Evolutionary conservation across 2,888 invertebrate genomes (phyloP), one percentile per base, ranked within the genome.

Genomic region (Mesorhabditis spiculigera): DNA sequence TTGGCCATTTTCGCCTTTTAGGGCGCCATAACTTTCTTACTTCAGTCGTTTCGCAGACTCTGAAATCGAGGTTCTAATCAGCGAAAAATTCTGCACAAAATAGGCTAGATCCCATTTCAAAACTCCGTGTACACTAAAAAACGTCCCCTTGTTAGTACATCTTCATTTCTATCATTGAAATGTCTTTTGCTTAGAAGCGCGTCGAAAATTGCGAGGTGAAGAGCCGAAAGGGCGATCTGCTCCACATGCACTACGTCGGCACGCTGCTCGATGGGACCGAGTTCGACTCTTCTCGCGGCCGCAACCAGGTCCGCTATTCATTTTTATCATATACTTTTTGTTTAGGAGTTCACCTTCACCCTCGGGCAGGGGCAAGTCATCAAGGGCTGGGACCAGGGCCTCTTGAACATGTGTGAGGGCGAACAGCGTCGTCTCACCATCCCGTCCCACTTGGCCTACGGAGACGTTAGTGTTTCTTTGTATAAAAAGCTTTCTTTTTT

Each of bases 361-460:
- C 88, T 94, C 69, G 93, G 93, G 62, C 89, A 90, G 4, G 92
- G 92, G 73, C 73, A 73, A 68, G 75, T 73, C 4, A 93, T 94
- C 78, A 92, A 92, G 87, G 93, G 93, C 62, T 93, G 93, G 93
- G 93, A 94, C 81, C 92, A 93, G 88, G 93, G 93, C 0, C 88
- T 94, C 3, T 88, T 93, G 73, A 92, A 92, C 90, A 87, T 79
- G 81, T 81, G 78, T 62, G 81, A 77, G 62, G 93, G 93, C 63
- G 93, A 94, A 86, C 91, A 92, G 85, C 89, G 93, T 68, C 93
- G 92, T 85, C 88, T 94, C 62, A 91, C 93, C 4, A 92, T 94
- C 81, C 93, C 93, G 13, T 90, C 93, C 8, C 92, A 93, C 81
- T 87, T 94, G 76, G 94, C 91, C 0, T 94, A 94, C 86, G 94